Percentiles rank a stretch among this genome's conserved stretches.
phyloP scores from a whole-genome alignment of 1,140 invertebrate genomes.

The Colletes gigas region DNA sequence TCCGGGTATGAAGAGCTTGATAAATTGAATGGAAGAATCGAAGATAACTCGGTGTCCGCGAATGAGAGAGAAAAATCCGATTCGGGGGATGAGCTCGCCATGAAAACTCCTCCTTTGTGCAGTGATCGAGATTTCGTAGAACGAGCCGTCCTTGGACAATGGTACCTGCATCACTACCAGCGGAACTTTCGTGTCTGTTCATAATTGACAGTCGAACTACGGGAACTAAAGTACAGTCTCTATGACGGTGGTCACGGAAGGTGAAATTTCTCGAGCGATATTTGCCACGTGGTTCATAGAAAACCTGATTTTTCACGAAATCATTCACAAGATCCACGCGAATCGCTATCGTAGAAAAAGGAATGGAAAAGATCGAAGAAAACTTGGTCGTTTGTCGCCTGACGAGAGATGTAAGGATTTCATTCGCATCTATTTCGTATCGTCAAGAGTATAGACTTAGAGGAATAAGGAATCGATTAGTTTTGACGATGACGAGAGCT shows the following conservation, averaged over 20 bases:
- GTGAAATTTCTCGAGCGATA: neutral
- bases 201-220: conserved; percentile 7
- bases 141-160: conserved; percentile 6
- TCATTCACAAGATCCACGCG: too few species aligned
- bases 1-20: too few species aligned
- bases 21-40: conserved; percentile 1
- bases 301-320: too few species aligned
- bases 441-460: too few species aligned
- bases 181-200: conserved; percentile 13
- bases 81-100: neutral
- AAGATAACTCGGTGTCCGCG: neutral
- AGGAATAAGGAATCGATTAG: too few species aligned
- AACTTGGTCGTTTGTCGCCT: too few species aligned
- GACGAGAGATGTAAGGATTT: too few species aligned
- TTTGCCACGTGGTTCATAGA: too few species aligned
- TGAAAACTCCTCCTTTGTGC: neutral
- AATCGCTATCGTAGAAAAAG: too few species aligned
- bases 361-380: too few species aligned
- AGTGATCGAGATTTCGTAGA: conserved; percentile 5
- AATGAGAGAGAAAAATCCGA: neutral
- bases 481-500: neutral
- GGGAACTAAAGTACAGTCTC: neutral
- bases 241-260: neutral
- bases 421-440: too few species aligned
- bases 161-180: neutral